phyloP scores from a whole-genome alignment of 1,140 invertebrate species.

The Psix sp. region DNA sequence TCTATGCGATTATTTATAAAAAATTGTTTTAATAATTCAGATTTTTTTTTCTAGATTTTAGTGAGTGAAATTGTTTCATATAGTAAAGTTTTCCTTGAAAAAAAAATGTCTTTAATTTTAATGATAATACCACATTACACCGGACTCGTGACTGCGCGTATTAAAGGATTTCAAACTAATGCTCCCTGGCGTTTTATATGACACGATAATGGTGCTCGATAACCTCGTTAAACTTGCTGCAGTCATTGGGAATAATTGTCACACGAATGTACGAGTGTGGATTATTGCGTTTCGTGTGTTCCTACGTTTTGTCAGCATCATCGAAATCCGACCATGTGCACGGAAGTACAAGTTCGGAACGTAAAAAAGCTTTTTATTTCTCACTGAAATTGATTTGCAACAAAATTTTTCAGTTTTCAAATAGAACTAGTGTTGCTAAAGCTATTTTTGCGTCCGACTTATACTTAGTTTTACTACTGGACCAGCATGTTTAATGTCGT shows the following conservation, averaged over 20 bases:
- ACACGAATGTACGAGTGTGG: conserved; percentile 26
- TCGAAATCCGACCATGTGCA: conserved; percentile 9
- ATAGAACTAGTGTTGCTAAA: too few species aligned
- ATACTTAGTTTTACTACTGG: too few species aligned
- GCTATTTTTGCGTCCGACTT: too few species aligned
- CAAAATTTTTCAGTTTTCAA: too few species aligned
- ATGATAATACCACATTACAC: conserved; percentile 20
- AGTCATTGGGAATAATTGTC: conserved; percentile 54
- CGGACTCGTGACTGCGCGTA: not conserved
- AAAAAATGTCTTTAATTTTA: not conserved
- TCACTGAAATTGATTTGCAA: not conserved
- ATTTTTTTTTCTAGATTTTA: too few species aligned
- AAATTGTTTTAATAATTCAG: too few species aligned
- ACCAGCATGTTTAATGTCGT: too few species aligned
- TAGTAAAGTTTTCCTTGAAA: not conserved
- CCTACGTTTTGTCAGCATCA: conserved; percentile 13
- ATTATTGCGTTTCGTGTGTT: conserved; percentile 42
- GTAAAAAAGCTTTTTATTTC: conserved; percentile 3
- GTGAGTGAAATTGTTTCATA: too few species aligned
- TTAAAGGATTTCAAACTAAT: conserved; percentile 48
- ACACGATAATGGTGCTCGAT: conserved; percentile 56
- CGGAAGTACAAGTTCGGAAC: not conserved
- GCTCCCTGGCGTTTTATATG: conserved; percentile 45
- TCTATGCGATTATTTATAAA: too few species aligned
- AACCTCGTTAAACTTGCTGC: conserved; percentile 53